phyloP scores from a whole-genome alignment of 30 jellyfish, hydroid and myxozoan species.

The Cassiopea xamachana region DNA sequence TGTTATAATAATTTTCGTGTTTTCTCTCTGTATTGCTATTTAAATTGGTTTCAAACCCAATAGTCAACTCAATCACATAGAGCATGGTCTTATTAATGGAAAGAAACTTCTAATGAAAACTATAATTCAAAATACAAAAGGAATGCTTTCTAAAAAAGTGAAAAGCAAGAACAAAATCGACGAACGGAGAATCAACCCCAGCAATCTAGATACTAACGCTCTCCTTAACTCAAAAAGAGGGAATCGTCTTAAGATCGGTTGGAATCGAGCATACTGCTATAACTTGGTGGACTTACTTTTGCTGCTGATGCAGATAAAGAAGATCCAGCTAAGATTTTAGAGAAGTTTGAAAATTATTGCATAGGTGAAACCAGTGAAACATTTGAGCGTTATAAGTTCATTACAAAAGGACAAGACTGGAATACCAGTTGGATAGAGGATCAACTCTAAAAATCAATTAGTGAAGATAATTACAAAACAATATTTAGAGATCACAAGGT shows the following conservation, averaged over 20 bases:
- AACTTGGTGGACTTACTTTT: background rate
- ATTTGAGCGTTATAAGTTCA: constrained; percentile 39
- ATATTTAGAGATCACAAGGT: constrained; percentile 18
- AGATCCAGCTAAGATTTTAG: constrained; percentile 1
- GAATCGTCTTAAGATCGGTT: background rate
- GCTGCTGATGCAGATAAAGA: background rate
- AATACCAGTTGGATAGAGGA: constrained; percentile 15
- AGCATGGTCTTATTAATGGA: too few relatives aligned
- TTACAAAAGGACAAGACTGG: constrained; percentile 24
- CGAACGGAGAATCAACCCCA: too few relatives aligned
- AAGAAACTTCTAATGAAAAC: too few relatives aligned
- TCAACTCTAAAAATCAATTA: constrained; percentile 24
- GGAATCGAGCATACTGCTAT: background rate
- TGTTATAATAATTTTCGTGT: too few relatives aligned
- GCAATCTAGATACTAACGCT: too few relatives aligned
- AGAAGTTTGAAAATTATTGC: constrained; percentile 28
- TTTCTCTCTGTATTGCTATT: too few relatives aligned
- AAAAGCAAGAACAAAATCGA: too few relatives aligned
- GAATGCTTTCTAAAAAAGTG: too few relatives aligned
- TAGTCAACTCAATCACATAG: too few relatives aligned
- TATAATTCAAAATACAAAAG: too few relatives aligned
- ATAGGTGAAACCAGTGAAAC: constrained; percentile 41
- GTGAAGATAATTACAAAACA: constrained; percentile 27
- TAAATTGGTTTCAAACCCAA: too few relatives aligned
- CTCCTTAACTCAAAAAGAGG: too few relatives aligned